These are phyloP conservation scores for Parotia lawesii DNA, from an alignment of 2,113 vertebrate species.

Conservation along the genomic window DNA sequence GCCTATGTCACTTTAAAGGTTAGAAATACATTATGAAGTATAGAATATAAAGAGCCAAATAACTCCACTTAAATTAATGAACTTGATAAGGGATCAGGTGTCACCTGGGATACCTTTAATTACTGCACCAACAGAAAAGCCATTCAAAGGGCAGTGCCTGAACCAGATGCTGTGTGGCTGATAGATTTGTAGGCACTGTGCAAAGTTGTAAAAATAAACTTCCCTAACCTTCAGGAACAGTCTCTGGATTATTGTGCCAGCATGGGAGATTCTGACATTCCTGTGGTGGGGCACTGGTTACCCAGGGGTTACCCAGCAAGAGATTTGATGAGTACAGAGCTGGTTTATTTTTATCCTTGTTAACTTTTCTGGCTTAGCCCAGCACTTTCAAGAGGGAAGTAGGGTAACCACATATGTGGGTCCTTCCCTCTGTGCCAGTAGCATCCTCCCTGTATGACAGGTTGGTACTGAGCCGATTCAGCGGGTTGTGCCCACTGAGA, in stretches of 20 bases:
- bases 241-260: slow-evolving; percentile 22
- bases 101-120: slow-evolving; percentile 65
- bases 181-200: slow-evolving; percentile 45
- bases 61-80: slow-evolving; percentile 63
- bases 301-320: background rate
- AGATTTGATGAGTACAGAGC: background rate
- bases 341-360: background rate
- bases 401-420: background rate
- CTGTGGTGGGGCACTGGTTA: background rate
- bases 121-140: slow-evolving; percentile 61
- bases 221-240: slow-evolving; percentile 37
- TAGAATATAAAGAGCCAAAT: slow-evolving; percentile 51
- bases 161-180: slow-evolving; percentile 39
- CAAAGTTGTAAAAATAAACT: slow-evolving; percentile 56
- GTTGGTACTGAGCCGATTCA: background rate
- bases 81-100: slow-evolving; percentile 61
- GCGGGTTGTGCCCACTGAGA: background rate
- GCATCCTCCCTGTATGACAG: background rate
- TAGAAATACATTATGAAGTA: slow-evolving; percentile 61
- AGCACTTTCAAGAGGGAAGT: background rate
- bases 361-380: background rate
- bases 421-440: background rate
- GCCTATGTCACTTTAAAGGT: slow-evolving; percentile 63
- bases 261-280: background rate
- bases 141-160: slow-evolving; percentile 45